A percentile compares a stretch with the other conserved stretches of the same genome.
Conservation (phyloP, 2,888 invertebrate genomes). For the Cephus nigrinus region DNA sequence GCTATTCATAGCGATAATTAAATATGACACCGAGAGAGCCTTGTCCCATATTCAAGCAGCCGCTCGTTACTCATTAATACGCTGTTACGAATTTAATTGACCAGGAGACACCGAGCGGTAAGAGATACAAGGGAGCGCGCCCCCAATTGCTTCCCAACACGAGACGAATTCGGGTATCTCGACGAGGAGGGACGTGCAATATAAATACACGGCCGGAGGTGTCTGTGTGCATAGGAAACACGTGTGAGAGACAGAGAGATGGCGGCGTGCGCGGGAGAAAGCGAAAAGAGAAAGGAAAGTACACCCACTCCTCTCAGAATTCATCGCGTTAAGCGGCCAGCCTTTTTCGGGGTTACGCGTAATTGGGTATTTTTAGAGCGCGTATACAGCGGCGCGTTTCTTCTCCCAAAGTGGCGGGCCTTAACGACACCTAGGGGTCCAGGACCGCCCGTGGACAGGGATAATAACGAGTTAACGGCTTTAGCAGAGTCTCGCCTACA, state of each 20-base stretch:
- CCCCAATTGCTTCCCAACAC: neutral
- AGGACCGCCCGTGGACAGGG: neutral
- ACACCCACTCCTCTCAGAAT: neutral
- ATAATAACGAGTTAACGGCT: slow-evolving; percentile 24
- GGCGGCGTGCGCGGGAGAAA: slow-evolving; percentile 1
- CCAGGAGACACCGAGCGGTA: neutral
- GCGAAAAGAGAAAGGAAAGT: neutral
- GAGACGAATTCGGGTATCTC: neutral
- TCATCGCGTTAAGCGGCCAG: neutral
- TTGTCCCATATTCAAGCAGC: neutral
- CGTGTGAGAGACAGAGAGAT: slow-evolving; percentile 16
- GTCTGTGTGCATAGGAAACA: neutral
- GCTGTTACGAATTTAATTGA: neutral
- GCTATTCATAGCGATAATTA: neutral
- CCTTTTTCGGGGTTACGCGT: neutral
- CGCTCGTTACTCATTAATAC: neutral
- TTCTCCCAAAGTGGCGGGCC: neutral
- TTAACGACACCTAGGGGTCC: neutral
- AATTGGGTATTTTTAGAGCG: neutral
- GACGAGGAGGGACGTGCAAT: neutral
- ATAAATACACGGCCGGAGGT: neutral
- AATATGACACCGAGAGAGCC: neutral
- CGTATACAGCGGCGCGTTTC: neutral
- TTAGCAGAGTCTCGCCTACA: slow-evolving; percentile 4
- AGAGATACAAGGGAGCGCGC: neutral